A percentile compares a stretch with the other conserved stretches of the same genome.
Evolutionary conservation across 2,113 vertebrate genomes (phyloP).

Genomic region (Lophura nycthemera): DNA sequence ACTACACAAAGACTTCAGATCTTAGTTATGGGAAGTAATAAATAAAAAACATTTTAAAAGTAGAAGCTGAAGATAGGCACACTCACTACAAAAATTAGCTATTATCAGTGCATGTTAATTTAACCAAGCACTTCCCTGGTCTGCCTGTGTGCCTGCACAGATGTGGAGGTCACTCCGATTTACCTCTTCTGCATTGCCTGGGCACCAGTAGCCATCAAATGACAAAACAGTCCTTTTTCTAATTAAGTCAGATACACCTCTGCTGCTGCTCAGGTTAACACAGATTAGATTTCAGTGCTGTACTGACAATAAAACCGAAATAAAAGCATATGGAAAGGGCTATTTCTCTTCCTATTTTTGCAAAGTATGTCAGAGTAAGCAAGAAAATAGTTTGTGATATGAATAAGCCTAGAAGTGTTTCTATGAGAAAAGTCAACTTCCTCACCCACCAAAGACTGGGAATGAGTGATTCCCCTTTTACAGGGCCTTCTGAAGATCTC

Average conservation of each 20-base stretch:
- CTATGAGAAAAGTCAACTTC: not conserved
- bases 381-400: not conserved
- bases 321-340: not conserved
- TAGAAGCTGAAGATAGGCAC: not conserved
- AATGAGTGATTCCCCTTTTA: not conserved
- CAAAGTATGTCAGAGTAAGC: not conserved
- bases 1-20: not conserved
- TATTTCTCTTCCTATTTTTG: not conserved
- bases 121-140: not conserved
- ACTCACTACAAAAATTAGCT: not conserved
- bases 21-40: not conserved
- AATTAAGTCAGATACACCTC: not conserved
- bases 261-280: not conserved
- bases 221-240: not conserved
- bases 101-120: not conserved
- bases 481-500: not conserved
- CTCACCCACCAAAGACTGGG: not conserved
- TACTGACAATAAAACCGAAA: not conserved
- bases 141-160: not conserved
- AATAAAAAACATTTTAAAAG: not conserved
- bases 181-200: not conserved
- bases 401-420: not conserved
- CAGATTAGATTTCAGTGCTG: not conserved
- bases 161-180: not conserved
- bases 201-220: not conserved